Percentiles rank a stretch among this genome's conserved stretches.
Evolutionary conservation across 2,797 vertebrate genomes (phyloP).

Genomic region (Megaceryle alcyon): DNA sequence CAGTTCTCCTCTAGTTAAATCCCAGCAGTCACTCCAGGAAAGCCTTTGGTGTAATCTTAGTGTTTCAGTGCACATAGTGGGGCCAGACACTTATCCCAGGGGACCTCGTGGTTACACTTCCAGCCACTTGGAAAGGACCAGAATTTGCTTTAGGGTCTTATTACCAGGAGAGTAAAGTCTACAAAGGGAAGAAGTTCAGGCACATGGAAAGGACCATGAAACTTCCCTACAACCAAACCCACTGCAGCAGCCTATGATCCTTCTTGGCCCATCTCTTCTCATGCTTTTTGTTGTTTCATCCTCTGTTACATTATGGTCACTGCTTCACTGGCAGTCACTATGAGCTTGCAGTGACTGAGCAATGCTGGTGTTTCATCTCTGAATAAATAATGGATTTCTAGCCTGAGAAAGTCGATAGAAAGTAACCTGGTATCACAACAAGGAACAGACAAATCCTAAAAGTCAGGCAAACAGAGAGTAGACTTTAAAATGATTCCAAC

Average conservation of each 20-base stretch:
- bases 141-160: neutral
- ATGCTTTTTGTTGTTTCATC: neutral
- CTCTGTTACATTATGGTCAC: neutral
- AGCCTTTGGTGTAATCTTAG: neutral
- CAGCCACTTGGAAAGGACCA: neutral
- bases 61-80: neutral
- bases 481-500: neutral
- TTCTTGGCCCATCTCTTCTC: neutral
- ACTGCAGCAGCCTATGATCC: neutral
- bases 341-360: neutral
- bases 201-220: neutral
- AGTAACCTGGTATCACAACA: neutral
- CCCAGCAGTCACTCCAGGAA: neutral
- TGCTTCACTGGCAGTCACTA: accelerated
- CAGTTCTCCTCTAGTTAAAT: neutral
- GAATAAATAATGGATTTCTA: conserved; percentile 45
- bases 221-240: neutral
- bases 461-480: neutral
- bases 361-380: neutral
- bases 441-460: neutral
- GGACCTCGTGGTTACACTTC: neutral
- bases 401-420: neutral
- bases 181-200: neutral
- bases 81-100: neutral
- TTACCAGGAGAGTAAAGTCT: neutral